Conservation (phyloP, 2,888 invertebrate species). For the Athalia circularis region DNA sequence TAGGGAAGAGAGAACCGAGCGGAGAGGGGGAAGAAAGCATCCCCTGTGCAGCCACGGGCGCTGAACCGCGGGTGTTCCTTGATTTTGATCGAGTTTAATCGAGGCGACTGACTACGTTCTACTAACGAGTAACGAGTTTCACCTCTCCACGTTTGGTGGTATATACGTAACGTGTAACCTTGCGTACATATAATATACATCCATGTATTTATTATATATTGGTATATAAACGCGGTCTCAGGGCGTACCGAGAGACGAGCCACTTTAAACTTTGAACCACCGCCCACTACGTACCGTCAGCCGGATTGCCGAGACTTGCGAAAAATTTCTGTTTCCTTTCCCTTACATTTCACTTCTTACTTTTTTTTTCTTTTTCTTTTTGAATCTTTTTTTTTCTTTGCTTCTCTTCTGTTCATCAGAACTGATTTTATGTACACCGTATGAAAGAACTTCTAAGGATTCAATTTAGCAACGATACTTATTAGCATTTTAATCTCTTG, state of each 20-base stretch:
- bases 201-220: background rate
- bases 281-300: too few species aligned
- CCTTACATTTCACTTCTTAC: background rate
- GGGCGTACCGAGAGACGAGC: background rate
- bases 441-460: too few species aligned
- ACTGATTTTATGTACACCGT: background rate
- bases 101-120: constrained; percentile 21
- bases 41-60: background rate
- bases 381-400: background rate
- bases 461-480: too few species aligned
- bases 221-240: background rate
- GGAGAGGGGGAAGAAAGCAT: background rate
- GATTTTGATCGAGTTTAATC: constrained; percentile 37
- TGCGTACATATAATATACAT: background rate
- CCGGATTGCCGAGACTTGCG: background rate
- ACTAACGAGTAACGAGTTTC: constrained; percentile 38
- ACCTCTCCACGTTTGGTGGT: constrained; percentile 14
- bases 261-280: background rate
- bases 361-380: background rate
- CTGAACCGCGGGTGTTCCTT: constrained; percentile 33
- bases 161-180: background rate
- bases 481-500: too few species aligned
- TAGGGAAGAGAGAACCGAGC: background rate
- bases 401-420: background rate
- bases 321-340: background rate